Evolutionary conservation across 2,888 invertebrate species (phyloP).

Genomic region (Bombylius major): DNA sequence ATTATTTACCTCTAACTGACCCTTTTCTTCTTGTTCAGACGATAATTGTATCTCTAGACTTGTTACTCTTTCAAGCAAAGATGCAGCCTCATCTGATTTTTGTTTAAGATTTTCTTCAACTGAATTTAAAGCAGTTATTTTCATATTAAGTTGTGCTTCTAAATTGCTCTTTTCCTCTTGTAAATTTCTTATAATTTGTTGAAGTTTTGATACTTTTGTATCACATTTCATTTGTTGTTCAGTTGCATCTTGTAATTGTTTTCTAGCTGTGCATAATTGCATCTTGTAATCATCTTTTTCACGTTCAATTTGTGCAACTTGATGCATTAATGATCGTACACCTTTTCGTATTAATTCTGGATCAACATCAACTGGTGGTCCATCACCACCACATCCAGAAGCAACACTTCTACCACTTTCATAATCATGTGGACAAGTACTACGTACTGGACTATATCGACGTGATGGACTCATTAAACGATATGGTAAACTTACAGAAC

Average conservation of each 20-base stretch:
- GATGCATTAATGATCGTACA: slow-evolving; percentile 81
- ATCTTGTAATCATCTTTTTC: slow-evolving; percentile 79
- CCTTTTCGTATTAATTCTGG: slow-evolving; percentile 84
- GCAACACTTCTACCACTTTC: slow-evolving; percentile 42
- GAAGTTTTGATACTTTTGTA: slow-evolving; percentile 53
- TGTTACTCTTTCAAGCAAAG: slow-evolving; percentile 59
- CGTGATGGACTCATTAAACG: slow-evolving; percentile 65
- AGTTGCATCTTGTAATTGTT: slow-evolving; percentile 66
- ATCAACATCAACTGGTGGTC: slow-evolving; percentile 66
- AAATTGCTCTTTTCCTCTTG: slow-evolving; percentile 68
- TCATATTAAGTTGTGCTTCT: slow-evolving; percentile 60
- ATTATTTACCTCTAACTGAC: slow-evolving; percentile 52
- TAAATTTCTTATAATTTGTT: slow-evolving; percentile 47
- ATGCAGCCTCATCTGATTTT: slow-evolving; percentile 59
- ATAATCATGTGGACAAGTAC: slow-evolving; percentile 40
- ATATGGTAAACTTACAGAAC: slow-evolving; percentile 55
- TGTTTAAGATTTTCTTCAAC: slow-evolving; percentile 55
- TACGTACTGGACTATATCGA: slow-evolving; percentile 64
- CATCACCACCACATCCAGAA: slow-evolving; percentile 40
- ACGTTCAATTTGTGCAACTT: slow-evolving; percentile 82
- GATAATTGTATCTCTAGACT: slow-evolving; percentile 56
- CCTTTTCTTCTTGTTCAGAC: slow-evolving; percentile 58
- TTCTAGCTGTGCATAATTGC: slow-evolving; percentile 58
- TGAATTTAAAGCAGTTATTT: slow-evolving; percentile 54
- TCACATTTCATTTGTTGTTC: slow-evolving; percentile 70